A percentile compares a stretch with the other conserved stretches of the same genome.
These are phyloP conservation scores for Torymus auratus DNA, from an alignment of 2,888 invertebrate genomes.

Conservation along the genomic window DNA sequence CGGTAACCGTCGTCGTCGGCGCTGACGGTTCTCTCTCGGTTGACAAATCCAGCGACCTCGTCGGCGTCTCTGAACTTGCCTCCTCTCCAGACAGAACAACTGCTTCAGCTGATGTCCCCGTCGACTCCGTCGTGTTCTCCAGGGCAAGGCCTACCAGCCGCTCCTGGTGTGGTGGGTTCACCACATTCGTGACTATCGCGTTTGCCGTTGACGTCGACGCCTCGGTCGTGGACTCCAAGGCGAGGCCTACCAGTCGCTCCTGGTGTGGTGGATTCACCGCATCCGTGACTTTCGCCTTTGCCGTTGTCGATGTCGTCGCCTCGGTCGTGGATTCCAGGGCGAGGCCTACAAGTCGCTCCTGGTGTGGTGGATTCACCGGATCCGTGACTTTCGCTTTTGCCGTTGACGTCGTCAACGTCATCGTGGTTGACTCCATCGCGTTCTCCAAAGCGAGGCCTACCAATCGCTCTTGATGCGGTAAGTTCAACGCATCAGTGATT, in stretches of 20 bases:
- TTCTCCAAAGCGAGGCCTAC: no score
- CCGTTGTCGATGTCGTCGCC: background rate
- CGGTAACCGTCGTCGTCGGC: slow-evolving; percentile 13
- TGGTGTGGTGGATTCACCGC: slow-evolving; percentile 10
- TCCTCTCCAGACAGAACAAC: no score
- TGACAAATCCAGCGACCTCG: background rate
- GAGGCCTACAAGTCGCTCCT: slow-evolving; percentile 30
- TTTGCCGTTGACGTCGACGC: background rate
- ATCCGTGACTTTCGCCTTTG: background rate
- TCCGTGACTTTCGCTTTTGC: slow-evolving; percentile 11
- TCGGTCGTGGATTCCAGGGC: slow-evolving; percentile 8
- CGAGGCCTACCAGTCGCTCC: slow-evolving; percentile 25
- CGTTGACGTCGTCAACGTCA: background rate
- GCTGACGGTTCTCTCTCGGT: background rate
- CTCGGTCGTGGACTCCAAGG: slow-evolving; percentile 4
- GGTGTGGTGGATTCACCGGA: slow-evolving; percentile 5
- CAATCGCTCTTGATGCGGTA: no score
- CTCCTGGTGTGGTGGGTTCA: background rate
- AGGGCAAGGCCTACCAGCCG: slow-evolving; percentile 16
- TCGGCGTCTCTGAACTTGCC: background rate
- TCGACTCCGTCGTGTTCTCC: slow-evolving; percentile 14
- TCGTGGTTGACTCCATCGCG: no score
- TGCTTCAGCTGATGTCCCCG: background rate
- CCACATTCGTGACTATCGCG: background rate
- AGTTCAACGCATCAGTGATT: no score